Conservation (phyloP, 2,113 vertebrate species). For the Pheucticus melanocephalus region DNA sequence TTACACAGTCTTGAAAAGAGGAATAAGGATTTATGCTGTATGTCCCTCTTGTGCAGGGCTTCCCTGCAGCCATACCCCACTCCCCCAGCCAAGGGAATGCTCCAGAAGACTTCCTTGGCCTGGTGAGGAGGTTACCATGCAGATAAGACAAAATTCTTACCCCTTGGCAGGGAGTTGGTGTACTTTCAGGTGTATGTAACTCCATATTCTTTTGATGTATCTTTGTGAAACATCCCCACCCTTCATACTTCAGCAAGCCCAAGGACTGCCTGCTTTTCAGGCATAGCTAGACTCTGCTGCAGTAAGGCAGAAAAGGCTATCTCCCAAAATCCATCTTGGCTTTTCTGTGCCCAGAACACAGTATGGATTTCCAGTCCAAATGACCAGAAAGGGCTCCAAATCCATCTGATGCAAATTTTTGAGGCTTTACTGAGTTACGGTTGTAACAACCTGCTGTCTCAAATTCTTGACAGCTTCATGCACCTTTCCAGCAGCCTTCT, state of each 20-base stretch:
- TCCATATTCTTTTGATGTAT: neutral
- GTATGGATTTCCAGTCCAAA: neutral
- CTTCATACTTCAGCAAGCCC: neutral
- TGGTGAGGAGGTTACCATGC: neutral
- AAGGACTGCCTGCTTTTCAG: neutral
- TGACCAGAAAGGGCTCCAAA: neutral
- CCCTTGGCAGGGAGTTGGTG: neutral
- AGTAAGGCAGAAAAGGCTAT: neutral
- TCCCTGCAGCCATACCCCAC: neutral
- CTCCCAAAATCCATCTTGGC: neutral
- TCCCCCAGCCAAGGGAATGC: accelerated
- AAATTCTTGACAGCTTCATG: neutral
- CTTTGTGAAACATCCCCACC: neutral
- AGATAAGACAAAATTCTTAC: neutral
- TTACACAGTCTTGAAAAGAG: neutral
- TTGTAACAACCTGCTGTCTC: neutral
- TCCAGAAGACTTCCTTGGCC: neutral
- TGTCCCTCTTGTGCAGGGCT: neutral
- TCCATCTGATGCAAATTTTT: neutral
- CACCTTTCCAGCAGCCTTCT: neutral
- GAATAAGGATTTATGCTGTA: neutral
- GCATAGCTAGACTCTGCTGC: neutral
- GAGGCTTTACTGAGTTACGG: neutral
- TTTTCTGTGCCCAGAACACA: neutral
- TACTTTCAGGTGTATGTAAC: neutral